phyloP scores from a whole-genome alignment of 2,797 vertebrate genomes.

The Tinamus major region DNA sequence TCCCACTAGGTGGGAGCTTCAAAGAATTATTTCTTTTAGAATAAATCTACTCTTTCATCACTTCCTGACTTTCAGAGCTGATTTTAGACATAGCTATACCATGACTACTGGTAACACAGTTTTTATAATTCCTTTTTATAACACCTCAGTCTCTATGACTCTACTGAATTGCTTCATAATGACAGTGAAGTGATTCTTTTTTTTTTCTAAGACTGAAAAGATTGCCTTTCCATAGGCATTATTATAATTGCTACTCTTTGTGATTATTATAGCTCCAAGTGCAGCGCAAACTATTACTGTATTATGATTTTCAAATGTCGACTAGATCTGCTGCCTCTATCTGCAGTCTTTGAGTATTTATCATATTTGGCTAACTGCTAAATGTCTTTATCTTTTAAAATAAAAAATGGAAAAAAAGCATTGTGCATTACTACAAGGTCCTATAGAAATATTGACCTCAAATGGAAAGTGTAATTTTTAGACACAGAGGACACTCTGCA shows the following conservation, averaged over 20 bases:
- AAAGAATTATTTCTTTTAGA: conserved; percentile 21
- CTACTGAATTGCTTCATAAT: not conserved
- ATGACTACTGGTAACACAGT: not conserved
- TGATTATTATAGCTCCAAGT: not conserved
- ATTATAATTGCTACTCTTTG: not conserved
- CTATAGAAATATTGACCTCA: not conserved
- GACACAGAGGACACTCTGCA: not conserved
- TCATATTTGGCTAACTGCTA: not conserved
- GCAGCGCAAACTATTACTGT: not conserved
- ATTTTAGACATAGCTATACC: not conserved
- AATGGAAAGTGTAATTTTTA: not conserved
- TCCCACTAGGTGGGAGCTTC: not conserved
- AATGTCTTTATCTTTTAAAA: not conserved
- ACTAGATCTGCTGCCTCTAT: not conserved
- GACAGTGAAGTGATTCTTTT: not conserved
- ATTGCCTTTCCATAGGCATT: not conserved
- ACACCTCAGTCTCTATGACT: not conserved
- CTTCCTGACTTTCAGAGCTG: not conserved
- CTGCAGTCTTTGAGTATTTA: not conserved
- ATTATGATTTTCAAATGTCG: not conserved
- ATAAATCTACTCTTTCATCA: not conserved
- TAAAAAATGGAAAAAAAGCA: not conserved
- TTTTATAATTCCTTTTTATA: not conserved
- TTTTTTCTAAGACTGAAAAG: conserved; percentile 14
- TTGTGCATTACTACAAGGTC: not conserved